phyloP scores from a whole-genome alignment of 2,888 invertebrate species.

The Lithophane leautieri region DNA sequence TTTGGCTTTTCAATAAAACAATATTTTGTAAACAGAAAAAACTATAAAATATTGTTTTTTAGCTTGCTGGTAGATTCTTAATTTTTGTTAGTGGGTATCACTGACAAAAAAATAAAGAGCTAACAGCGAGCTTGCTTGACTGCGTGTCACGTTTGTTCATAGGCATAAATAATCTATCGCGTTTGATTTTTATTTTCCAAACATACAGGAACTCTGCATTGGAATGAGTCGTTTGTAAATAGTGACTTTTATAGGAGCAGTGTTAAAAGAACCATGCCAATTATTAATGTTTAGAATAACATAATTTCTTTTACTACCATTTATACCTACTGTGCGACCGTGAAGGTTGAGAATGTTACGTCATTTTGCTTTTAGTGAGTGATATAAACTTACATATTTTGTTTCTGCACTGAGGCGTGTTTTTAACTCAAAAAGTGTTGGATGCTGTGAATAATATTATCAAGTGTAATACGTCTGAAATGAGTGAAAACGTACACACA shows the following conservation, averaged over 20 bases:
- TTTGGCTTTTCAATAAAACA: background rate
- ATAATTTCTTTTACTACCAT: slow-evolving; percentile 78
- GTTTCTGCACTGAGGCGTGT: slow-evolving; percentile 78
- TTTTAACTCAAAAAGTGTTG: slow-evolving; percentile 74
- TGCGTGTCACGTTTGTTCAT: slow-evolving; percentile 90
- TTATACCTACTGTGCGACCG: slow-evolving; percentile 87
- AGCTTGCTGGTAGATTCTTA: slow-evolving; percentile 39
- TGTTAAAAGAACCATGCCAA: slow-evolving; percentile 66
- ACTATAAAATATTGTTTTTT: background rate
- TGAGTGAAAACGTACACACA: slow-evolving; percentile 78
- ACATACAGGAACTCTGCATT: slow-evolving; percentile 68
- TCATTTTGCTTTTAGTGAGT: slow-evolving; percentile 88
- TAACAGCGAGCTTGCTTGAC: slow-evolving; percentile 86
- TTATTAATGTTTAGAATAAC: slow-evolving; percentile 67
- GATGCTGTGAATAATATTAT: slow-evolving; percentile 73
- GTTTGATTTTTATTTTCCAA: slow-evolving; percentile 81
- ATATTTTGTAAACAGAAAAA: too few relatives aligned
- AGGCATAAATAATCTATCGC: slow-evolving; percentile 84
- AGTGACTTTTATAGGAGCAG: slow-evolving; percentile 70
- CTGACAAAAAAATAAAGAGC: slow-evolving; percentile 72
- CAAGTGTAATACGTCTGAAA: slow-evolving; percentile 78
- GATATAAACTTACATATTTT: slow-evolving; percentile 84
- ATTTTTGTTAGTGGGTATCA: slow-evolving; percentile 52
- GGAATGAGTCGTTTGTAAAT: slow-evolving; percentile 73
- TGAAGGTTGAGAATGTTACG: slow-evolving; percentile 91